phyloP scores from a whole-genome alignment of 2,113 vertebrate genomes.

The Pterocles gutturalis region DNA sequence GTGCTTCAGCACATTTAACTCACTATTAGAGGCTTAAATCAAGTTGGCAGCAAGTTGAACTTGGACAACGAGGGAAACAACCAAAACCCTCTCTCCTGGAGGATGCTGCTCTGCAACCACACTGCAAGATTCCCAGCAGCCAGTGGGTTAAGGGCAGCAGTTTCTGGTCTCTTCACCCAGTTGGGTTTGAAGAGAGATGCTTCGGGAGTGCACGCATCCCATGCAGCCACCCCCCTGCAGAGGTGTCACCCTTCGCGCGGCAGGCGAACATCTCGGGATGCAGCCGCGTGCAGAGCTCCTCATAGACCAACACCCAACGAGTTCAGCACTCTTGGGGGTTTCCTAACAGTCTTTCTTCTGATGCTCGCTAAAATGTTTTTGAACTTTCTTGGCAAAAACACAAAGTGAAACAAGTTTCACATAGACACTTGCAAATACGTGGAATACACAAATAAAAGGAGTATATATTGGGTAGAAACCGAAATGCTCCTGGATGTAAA shows the following conservation, averaged over 20 bases:
- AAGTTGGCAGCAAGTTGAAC: background rate
- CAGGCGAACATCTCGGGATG: accelerated
- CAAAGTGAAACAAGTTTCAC: background rate
- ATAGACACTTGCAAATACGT: background rate
- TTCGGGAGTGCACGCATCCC: background rate
- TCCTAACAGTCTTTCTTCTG: background rate
- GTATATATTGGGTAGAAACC: background rate
- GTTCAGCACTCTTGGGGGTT: background rate
- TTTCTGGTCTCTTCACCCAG: background rate
- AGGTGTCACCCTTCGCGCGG: background rate
- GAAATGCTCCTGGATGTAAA: background rate
- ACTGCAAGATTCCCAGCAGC: accelerated
- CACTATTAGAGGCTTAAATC: background rate
- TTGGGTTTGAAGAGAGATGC: background rate
- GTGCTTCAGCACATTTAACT: background rate
- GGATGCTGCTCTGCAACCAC: background rate
- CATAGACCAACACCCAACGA: background rate
- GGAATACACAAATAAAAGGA: background rate
- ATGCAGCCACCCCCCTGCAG: background rate
- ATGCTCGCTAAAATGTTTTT: background rate
- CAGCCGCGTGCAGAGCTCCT: background rate
- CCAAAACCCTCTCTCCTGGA: background rate
- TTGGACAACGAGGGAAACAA: background rate
- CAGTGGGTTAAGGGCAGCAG: accelerated
- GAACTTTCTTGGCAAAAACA: background rate